phyloP scores from a whole-genome alignment of 2,113 vertebrate genomes.

The Thamnaconus septentrionalis region DNA sequence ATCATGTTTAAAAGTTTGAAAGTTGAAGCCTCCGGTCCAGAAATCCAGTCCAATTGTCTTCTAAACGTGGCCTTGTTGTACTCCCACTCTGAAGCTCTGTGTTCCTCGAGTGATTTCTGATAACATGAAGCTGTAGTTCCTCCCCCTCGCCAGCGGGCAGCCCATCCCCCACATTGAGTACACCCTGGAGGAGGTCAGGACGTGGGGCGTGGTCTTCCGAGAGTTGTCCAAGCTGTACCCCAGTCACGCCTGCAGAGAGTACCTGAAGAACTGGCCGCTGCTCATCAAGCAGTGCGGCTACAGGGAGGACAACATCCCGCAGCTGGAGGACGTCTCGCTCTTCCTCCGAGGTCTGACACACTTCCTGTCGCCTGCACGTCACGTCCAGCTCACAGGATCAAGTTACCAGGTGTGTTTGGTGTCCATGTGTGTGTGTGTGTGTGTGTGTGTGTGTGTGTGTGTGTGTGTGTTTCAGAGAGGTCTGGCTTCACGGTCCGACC shows the following conservation, averaged over 20 bases:
- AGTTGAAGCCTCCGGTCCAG: not conserved
- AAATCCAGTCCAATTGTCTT: too few relatives aligned
- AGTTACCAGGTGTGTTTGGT: too few relatives aligned
- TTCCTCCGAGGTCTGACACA: conserved; percentile 87
- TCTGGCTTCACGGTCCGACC: conserved; percentile 95
- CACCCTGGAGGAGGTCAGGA: conserved; percentile 88
- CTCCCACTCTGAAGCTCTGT: too few relatives aligned
- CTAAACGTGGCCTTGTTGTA: too few relatives aligned
- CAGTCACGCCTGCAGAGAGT: conserved; percentile 93
- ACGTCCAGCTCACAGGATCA: not conserved
- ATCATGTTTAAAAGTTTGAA: not conserved
- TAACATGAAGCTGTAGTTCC: not conserved
- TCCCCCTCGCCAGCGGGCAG: conserved; percentile 80
- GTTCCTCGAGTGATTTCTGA: not conserved
- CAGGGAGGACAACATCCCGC: conserved; percentile 93
- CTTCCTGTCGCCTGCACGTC: conserved; percentile 8
- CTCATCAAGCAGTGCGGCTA: conserved; percentile 92
- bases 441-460: too few relatives aligned
- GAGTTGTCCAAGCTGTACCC: conserved; percentile 95
- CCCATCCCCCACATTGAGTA: conserved; percentile 93
- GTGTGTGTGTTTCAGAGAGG: conserved; percentile 79
- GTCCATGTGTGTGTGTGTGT: too few relatives aligned
- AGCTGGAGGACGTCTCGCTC: conserved; percentile 90
- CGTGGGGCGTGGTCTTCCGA: conserved; percentile 91
- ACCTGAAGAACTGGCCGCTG: conserved; percentile 93